These are phyloP conservation scores for Petroica traversi DNA, from an alignment of 2,113 vertebrate species.

Conservation along the genomic window DNA sequence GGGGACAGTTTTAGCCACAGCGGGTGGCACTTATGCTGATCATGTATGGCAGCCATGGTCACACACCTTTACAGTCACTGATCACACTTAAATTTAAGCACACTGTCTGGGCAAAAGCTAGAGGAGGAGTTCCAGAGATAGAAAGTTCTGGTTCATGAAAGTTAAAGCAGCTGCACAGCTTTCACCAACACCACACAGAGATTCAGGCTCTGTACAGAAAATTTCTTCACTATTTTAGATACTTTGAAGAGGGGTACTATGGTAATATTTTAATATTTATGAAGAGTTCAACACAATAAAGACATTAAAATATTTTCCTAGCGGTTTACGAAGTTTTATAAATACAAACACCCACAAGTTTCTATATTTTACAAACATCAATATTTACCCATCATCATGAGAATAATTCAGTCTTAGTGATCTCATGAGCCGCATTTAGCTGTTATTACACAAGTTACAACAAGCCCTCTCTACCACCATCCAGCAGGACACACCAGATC, in stretches of 20 bases:
- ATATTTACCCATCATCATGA: not conserved
- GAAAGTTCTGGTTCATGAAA: not conserved
- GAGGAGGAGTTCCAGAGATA: no score
- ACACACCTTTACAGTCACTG: not conserved
- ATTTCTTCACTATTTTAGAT: not conserved
- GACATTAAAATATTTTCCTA: not conserved
- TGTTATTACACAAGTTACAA: not conserved
- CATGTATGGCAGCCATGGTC: accelerated
- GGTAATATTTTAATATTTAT: not conserved
- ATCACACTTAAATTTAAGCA: not conserved
- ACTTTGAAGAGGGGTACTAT: not conserved
- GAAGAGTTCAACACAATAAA: not conserved
- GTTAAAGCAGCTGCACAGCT: not conserved
- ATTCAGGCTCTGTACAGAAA: not conserved
- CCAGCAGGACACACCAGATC: not conserved
- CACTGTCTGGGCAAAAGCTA: not conserved
- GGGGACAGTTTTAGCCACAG: not conserved
- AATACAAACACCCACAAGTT: not conserved
- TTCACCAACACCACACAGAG: not conserved
- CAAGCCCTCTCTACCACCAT: not conserved
- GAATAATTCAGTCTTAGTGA: not conserved
- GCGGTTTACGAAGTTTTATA: not conserved
- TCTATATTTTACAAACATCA: not conserved
- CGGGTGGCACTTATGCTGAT: no score
- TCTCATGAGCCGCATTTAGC: not conserved